These are phyloP conservation scores for Ochlodes sylvanus DNA, from an alignment of 2,888 invertebrate species.

Conservation along the genomic window DNA sequence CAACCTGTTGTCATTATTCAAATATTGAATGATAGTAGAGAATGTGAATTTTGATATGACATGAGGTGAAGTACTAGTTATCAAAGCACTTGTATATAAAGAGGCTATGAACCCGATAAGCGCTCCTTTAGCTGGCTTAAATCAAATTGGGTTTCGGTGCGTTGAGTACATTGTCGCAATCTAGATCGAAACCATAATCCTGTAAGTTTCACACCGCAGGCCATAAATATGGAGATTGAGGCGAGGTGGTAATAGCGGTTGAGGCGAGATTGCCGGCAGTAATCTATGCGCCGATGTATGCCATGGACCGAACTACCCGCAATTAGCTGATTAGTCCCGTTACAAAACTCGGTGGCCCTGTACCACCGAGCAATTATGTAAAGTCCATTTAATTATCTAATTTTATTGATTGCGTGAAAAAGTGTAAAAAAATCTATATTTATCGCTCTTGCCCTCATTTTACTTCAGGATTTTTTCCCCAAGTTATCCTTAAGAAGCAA, in stretches of 20 bases:
- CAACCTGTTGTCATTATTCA: too few species aligned
- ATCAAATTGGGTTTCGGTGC: slow-evolving; percentile 28
- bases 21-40: too few species aligned
- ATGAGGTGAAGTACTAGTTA: too few species aligned
- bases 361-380: too few species aligned
- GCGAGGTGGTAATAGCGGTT: not conserved
- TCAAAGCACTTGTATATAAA: not conserved
- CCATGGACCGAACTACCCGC: not conserved
- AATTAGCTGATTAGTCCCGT: slow-evolving; percentile 21
- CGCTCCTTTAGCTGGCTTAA: slow-evolving; percentile 26
- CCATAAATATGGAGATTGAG: slow-evolving; percentile 43
- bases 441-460: too few species aligned
- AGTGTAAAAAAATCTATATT: too few species aligned
- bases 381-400: too few species aligned
- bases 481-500: too few species aligned
- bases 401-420: too few species aligned
- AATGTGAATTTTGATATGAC: too few species aligned
- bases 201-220: slow-evolving; percentile 30
- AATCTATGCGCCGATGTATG: slow-evolving; percentile 14
- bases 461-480: too few species aligned
- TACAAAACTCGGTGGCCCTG: not conserved
- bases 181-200: slow-evolving; percentile 42
- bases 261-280: slow-evolving; percentile 14
- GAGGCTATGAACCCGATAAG: slow-evolving; percentile 13
- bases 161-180: slow-evolving; percentile 26